These are phyloP conservation scores for Drosophila nebulosa DNA, from an alignment of 1,140 invertebrate species.

Conservation along the genomic window DNA sequence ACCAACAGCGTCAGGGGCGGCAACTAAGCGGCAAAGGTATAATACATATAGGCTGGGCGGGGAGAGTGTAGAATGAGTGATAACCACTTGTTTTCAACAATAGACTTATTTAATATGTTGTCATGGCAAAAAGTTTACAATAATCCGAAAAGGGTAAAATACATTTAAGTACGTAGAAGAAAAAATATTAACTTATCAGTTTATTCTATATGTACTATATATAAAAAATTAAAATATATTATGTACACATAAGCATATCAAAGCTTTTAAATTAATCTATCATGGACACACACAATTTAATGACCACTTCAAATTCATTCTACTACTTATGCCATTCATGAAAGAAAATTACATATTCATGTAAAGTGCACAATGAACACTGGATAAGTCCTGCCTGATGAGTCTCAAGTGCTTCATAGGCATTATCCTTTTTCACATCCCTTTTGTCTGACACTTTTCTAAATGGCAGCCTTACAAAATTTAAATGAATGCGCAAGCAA, in stretches of 20 bases:
- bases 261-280: slow-evolving; percentile 6
- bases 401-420: slow-evolving; percentile 47
- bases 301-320: slow-evolving; percentile 38
- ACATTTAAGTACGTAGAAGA: neutral
- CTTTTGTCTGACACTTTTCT: neutral
- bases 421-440: slow-evolving; percentile 38
- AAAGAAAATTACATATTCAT: slow-evolving; percentile 45
- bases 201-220: neutral
- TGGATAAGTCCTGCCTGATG: slow-evolving; percentile 25
- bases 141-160: neutral
- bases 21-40: neutral
- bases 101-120: slow-evolving; percentile 50
- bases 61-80: slow-evolving; percentile 11
- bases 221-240: neutral
- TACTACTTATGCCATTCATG: slow-evolving; percentile 26
- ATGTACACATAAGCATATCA: neutral
- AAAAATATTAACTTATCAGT: neutral
- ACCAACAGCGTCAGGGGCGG: neutral
- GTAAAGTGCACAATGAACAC: slow-evolving; percentile 16
- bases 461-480: neutral
- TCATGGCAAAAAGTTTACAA: slow-evolving; percentile 41
- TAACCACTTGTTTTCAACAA: slow-evolving; percentile 47
- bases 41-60: too few relatives aligned
- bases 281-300: slow-evolving; percentile 14
- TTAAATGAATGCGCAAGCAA: neutral